phyloP scores from a whole-genome alignment of 2,888 invertebrate species.

The Pollenia angustigena region DNA sequence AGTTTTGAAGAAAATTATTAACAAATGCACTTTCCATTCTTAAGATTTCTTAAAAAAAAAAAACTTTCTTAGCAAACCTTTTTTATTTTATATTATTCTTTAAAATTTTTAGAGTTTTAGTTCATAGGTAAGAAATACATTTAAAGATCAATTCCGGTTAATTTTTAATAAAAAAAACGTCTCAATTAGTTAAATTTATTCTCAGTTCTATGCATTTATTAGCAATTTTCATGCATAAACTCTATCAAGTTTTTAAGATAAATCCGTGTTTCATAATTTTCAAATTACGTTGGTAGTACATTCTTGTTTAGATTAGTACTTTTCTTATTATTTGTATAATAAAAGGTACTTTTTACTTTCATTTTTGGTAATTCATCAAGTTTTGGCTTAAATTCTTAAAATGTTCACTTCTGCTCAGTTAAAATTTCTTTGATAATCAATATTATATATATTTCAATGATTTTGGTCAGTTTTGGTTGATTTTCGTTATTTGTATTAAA shows the following conservation, averaged over 20 bases:
- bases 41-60: conserved; percentile 11
- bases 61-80: conserved; percentile 33
- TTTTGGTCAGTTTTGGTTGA: conserved; percentile 33
- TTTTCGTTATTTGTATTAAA: neutral
- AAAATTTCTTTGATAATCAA: neutral
- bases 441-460: conserved; percentile 7
- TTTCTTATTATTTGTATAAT: conserved; percentile 31
- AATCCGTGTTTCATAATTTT: conserved; percentile 34
- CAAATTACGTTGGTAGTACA: neutral
- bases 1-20: conserved; percentile 76
- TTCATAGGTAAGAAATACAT: neutral
- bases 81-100: neutral
- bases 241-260: conserved; percentile 51
- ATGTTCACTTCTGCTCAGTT: neutral
- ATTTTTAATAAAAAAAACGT: conserved; percentile 50
- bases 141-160: conserved; percentile 28
- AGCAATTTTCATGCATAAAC: conserved; percentile 71
- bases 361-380: conserved; percentile 13
- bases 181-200: conserved; percentile 50
- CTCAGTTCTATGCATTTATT: conserved; percentile 73
- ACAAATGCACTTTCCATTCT: conserved; percentile 75
- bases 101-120: neutral
- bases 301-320: conserved; percentile 17
- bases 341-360: conserved; percentile 33
- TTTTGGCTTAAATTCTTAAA: conserved; percentile 57